Evolutionary conservation across 2,797 vertebrate species (phyloP), one percentile per base, ranked within the genome.

Genomic region (Phoeniculus purpureus): DNA sequence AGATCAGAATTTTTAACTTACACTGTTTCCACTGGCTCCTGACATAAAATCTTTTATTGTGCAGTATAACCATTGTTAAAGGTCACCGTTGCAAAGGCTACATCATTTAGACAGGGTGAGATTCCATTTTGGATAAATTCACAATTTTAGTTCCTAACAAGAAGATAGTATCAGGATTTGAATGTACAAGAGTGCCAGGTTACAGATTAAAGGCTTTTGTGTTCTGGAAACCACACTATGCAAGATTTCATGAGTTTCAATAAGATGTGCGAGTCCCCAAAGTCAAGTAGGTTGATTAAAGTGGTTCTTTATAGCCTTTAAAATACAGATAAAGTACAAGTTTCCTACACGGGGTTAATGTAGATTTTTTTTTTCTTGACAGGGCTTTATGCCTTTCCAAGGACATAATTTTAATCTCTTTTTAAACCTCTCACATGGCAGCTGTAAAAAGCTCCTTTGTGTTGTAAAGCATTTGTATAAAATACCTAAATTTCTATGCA

Each of bases 101-200:
- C 95, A 95, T 95, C 93, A 90, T 93, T 96, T 82, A 96, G 67
- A 87, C 5, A 25, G 87, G 92, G 88, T 94, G 89, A 97, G 96
- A 97, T 96, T 88, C 97, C 94, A 95, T 95, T 96, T 91, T 93
- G 96, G 97, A 96, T 97, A 97, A 97, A 96, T 94, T 95, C 96
- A 96, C 95, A 89, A 92, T 95, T 97, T 96, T 85, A 94, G 92
- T 96, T 95, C 94, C 94, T 97, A 96, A 96, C 95, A 94, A 96
- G 96, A 91, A 96, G 97, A 97, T 97, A 78, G 88, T 95, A 96
- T 96, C 89, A 50, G 92, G 90, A 93, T 94, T 96, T 94, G 94
- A 95, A 94, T 62, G 77, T 95, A 90, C 82, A 75, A 71, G 88
- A 87, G 90, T 92, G 70, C 92, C 17, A 14, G 90, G 95, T 96